Evolutionary conservation across 1,140 invertebrate genomes (phyloP).

Genomic region (Paraescarpia echinospica): DNA sequence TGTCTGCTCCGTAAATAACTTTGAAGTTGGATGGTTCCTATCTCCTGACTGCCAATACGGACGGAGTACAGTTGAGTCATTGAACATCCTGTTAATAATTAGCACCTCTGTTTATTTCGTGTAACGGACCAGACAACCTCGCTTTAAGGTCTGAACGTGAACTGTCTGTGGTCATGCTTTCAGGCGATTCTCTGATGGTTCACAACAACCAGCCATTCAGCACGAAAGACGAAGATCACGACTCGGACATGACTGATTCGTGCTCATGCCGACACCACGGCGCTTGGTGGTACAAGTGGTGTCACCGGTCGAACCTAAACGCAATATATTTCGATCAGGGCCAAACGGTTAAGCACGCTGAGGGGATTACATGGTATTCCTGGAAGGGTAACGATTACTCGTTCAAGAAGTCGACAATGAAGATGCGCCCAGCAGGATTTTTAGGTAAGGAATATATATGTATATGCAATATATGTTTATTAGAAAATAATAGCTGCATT

Average conservation of each 20-base stretch:
- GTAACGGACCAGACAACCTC: background rate
- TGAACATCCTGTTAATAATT: too few relatives aligned
- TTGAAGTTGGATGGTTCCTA: too few relatives aligned
- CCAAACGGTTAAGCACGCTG: conserved; percentile 42
- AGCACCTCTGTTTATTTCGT: too few relatives aligned
- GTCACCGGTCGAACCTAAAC: conserved; percentile 66
- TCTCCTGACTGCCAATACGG: too few relatives aligned
- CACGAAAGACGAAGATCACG: conserved; percentile 65
- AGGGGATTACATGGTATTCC: conserved; percentile 67
- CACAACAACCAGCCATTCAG: conserved; percentile 66
- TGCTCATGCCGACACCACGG: conserved; percentile 54
- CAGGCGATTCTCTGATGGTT: conserved; percentile 63
- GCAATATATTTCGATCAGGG: conserved; percentile 61
- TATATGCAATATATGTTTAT: too few relatives aligned
- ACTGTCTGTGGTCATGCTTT: background rate
- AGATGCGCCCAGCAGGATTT: conserved; percentile 43
- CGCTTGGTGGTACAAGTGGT: conserved; percentile 70
- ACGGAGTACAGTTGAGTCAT: too few relatives aligned
- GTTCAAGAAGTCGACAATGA: conserved; percentile 59
- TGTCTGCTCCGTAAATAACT: too few relatives aligned
- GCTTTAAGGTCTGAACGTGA: background rate
- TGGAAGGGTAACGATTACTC: conserved; percentile 63
- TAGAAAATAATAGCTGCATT: too few relatives aligned
- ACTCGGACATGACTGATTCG: conserved; percentile 45
- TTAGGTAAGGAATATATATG: too few relatives aligned